These are phyloP conservation scores for Pentalonia nigronervosa DNA, from an alignment of 1,140 invertebrate species.

Conservation along the genomic window DNA sequence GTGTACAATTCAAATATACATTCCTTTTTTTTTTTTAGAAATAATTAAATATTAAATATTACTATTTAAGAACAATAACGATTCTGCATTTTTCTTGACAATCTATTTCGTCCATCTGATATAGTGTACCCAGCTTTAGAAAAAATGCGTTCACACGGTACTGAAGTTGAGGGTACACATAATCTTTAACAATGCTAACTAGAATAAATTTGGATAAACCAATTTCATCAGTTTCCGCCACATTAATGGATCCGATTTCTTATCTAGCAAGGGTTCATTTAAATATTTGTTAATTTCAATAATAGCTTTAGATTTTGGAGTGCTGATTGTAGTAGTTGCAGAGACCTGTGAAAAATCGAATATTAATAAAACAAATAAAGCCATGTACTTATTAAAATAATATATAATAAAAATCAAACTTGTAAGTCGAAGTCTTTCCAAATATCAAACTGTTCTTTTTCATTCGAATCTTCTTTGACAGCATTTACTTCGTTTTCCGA, in stretches of 20 bases:
- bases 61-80: conserved; percentile 5
- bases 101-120: conserved; percentile 42
- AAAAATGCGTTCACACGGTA: conserved; percentile 55
- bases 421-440: conserved; percentile 31
- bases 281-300: conserved; percentile 60
- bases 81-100: background rate
- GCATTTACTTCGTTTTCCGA: background rate
- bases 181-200: background rate
- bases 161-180: conserved; percentile 36
- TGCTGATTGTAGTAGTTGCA: background rate
- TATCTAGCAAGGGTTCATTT: conserved; percentile 57
- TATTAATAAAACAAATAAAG: no score
- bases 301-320: conserved; percentile 56
- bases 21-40: no score
- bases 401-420: background rate
- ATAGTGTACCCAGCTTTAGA: conserved; percentile 55
- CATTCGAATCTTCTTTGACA: background rate
- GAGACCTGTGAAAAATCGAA: no score
- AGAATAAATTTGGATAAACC: background rate
- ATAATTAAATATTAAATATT: background rate
- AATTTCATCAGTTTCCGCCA: background rate
- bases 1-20: no score
- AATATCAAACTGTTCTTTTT: conserved; percentile 7
- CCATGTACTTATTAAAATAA: no score
- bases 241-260: conserved; percentile 59